Evolutionary conservation across 2,888 invertebrate species (phyloP).

Genomic region (Oscheius sp.): DNA sequence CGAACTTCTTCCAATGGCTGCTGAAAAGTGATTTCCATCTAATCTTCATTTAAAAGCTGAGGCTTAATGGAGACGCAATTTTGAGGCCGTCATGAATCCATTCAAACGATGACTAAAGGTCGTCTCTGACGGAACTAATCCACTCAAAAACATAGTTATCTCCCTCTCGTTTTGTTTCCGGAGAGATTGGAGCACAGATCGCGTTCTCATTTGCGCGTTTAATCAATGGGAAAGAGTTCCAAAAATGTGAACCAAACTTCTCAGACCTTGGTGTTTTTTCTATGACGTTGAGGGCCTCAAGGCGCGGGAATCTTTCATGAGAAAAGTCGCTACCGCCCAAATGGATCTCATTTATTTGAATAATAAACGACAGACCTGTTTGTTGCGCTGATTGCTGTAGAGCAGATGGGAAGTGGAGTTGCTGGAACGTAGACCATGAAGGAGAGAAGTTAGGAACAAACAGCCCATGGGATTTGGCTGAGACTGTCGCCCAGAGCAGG

Average conservation of each 20-base stretch:
- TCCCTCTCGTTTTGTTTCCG: no score
- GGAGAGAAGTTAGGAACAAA: conserved; percentile 9
- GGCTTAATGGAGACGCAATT: background rate
- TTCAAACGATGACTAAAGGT: no score
- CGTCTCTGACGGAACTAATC: no score
- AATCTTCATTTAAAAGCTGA: no score
- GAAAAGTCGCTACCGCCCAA: background rate
- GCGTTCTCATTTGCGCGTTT: no score
- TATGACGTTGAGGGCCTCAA: background rate
- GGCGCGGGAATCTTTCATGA: background rate
- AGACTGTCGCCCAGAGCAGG: background rate
- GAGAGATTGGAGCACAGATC: no score
- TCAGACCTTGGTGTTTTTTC: background rate
- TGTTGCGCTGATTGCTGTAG: background rate
- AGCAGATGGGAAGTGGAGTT: conserved; percentile 22
- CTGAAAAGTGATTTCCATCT: background rate
- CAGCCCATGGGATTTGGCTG: conserved; percentile 15
- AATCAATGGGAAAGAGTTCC: no score
- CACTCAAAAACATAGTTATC: no score
- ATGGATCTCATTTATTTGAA: background rate
- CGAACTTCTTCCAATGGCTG: conserved; percentile 27
- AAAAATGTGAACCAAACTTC: no score
- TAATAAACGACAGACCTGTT: background rate
- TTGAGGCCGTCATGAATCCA: background rate
- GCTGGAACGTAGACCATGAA: conserved; percentile 17